phyloP scores from a whole-genome alignment of 1,140 invertebrate species.

The Harlomillsia oculata region DNA sequence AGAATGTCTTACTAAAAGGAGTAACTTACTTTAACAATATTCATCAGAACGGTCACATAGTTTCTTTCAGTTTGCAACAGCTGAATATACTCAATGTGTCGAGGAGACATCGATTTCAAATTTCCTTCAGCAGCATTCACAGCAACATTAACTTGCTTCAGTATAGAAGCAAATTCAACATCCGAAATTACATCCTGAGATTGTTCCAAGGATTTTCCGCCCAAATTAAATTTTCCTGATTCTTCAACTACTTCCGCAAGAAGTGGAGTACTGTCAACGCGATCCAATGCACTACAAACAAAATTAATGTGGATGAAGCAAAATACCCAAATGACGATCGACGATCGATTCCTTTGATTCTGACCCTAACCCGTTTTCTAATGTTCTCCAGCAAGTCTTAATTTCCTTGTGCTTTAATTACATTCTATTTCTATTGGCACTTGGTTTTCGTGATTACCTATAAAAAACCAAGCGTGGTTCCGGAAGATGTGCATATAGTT shows the following conservation, averaged over 20 bases:
- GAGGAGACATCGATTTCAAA: constrained; percentile 53
- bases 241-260: constrained; percentile 12
- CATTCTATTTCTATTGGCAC: too few species aligned
- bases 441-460: too few species aligned
- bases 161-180: constrained; percentile 21
- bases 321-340: background rate
- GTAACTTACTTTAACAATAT: constrained; percentile 70
- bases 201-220: constrained; percentile 27
- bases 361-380: too few species aligned
- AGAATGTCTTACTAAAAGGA: background rate
- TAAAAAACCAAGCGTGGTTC: too few species aligned
- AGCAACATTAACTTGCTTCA: constrained; percentile 21
- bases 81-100: constrained; percentile 84
- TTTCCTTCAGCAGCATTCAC: constrained; percentile 17
- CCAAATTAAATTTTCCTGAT: constrained; percentile 16
- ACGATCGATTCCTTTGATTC: too few species aligned
- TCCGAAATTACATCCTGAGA: constrained; percentile 22
- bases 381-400: too few species aligned
- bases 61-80: constrained; percentile 92
- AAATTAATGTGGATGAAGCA: background rate
- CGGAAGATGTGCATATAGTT: too few species aligned
- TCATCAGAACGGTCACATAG: constrained; percentile 89
- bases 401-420: too few species aligned
- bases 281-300: constrained; percentile 5
- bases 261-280: constrained; percentile 12